Percentiles rank a stretch among this genome's conserved stretches.
Conservation (phyloP, 2,888 invertebrate species). For the Lagria hirta region DNA sequence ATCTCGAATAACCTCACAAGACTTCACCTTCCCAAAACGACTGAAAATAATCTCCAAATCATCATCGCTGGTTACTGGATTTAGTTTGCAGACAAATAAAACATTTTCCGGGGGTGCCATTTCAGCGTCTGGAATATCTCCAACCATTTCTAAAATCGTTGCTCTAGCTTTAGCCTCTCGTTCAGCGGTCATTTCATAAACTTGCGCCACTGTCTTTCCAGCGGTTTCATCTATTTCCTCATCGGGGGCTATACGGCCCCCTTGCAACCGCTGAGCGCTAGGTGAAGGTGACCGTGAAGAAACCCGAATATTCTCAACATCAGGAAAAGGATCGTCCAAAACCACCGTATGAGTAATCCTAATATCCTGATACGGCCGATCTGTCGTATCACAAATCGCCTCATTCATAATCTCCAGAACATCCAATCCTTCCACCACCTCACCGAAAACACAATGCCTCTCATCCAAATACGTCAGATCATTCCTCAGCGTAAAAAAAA, state of each 20-base stretch:
- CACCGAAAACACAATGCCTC: slow-evolving; percentile 92
- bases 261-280: slow-evolving; percentile 74
- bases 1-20: slow-evolving; percentile 95
- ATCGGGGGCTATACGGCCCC: slow-evolving; percentile 89
- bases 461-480: slow-evolving; percentile 88
- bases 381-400: slow-evolving; percentile 84
- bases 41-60: slow-evolving; percentile 98
- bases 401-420: slow-evolving; percentile 88
- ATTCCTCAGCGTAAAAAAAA: slow-evolving; percentile 81
- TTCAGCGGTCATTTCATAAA: slow-evolving; percentile 83
- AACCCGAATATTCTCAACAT: slow-evolving; percentile 73
- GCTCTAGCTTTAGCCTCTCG: slow-evolving; percentile 95
- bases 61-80: slow-evolving; percentile 96
- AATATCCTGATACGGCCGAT: slow-evolving; percentile 92
- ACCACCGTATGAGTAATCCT: slow-evolving; percentile 95
- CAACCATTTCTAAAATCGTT: slow-evolving; percentile 96
- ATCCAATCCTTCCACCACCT: slow-evolving; percentile 89
- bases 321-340: slow-evolving; percentile 93
- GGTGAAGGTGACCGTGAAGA: slow-evolving; percentile 90
- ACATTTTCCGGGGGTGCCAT: slow-evolving; percentile 99
- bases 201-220: slow-evolving; percentile 80
- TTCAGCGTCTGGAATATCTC: slow-evolving; percentile 97
- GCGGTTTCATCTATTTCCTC: slow-evolving; percentile 87
- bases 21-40: slow-evolving; percentile 88
- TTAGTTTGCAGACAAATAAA: slow-evolving; percentile 96